A percentile compares a stretch with the other conserved stretches of the same genome.
These are phyloP conservation scores for Sebastes trivittatus DNA, from an alignment of 2,797 vertebrate genomes.

Conservation along the genomic window DNA sequence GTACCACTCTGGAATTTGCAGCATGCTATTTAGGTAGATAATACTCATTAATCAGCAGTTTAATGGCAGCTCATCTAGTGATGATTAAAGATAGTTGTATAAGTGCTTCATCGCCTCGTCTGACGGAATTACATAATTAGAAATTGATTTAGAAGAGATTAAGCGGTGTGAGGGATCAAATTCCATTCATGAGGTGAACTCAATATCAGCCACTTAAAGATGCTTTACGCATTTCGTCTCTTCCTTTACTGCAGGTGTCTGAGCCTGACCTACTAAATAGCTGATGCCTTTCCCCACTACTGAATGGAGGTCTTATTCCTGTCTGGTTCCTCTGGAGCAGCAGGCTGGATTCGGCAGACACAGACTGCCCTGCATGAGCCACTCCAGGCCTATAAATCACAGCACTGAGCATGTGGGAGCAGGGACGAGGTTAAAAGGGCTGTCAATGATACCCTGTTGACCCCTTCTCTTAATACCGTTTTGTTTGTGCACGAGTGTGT, in stretches of 20 bases:
- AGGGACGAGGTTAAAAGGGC: slow-evolving; percentile 34
- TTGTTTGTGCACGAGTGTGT: slow-evolving; percentile 2
- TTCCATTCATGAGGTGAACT: slow-evolving; percentile 43
- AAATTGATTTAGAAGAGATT: slow-evolving; percentile 17
- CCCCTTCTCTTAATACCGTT: slow-evolving; percentile 14
- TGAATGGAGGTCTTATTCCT: slow-evolving; percentile 59
- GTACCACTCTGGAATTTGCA: slow-evolving; percentile 8
- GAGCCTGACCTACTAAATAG: slow-evolving; percentile 25
- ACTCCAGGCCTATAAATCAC: slow-evolving; percentile 57
- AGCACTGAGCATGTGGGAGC: slow-evolving; percentile 33
- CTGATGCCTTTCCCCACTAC: slow-evolving; percentile 18
- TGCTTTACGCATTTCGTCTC: slow-evolving; percentile 35
- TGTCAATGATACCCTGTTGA: slow-evolving; percentile 57
- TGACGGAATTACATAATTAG: background rate
- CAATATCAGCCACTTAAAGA: slow-evolving; percentile 47
- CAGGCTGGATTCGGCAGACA: slow-evolving; percentile 42
- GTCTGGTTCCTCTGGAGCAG: slow-evolving; percentile 43
- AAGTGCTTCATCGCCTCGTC: slow-evolving; percentile 29
- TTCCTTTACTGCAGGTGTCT: slow-evolving; percentile 54
- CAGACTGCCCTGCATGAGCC: slow-evolving; percentile 36
- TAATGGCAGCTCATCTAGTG: slow-evolving; percentile 23
- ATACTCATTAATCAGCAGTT: slow-evolving; percentile 50
- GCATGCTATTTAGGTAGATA: background rate
- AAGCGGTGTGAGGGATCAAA: slow-evolving; percentile 16
- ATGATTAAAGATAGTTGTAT: slow-evolving; percentile 20